These are phyloP conservation scores for Drosophila neonasuta DNA, from an alignment of 2,888 invertebrate species.

Conservation along the genomic window DNA sequence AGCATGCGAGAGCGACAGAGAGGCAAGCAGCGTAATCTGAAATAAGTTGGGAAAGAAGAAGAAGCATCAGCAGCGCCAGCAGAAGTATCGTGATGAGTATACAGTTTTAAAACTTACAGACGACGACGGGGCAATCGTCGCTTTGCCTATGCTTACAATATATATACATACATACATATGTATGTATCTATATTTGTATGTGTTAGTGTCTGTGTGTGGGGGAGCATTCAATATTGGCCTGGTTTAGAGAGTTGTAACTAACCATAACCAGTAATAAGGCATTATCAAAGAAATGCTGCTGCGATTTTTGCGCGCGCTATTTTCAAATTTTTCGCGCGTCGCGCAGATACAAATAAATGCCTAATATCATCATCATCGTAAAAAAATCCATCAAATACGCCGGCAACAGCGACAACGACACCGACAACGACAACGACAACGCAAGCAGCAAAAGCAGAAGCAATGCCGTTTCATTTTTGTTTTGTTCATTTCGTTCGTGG, in stretches of 20 bases:
- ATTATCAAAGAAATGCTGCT: slow-evolving; percentile 23
- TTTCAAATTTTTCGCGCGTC: slow-evolving; percentile 60
- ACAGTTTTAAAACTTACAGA: slow-evolving; percentile 74
- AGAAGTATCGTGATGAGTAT: slow-evolving; percentile 76
- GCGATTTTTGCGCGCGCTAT: slow-evolving; percentile 56
- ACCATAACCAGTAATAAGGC: slow-evolving; percentile 16
- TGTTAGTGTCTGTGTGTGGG: slow-evolving; percentile 21
- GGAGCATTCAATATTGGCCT: slow-evolving; percentile 47
- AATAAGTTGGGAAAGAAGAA: slow-evolving; percentile 73
- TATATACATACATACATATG: slow-evolving; percentile 17
- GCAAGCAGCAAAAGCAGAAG: slow-evolving; percentile 32
- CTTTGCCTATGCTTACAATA: slow-evolving; percentile 49
- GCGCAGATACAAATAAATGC: slow-evolving; percentile 33
- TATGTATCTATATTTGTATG: slow-evolving; percentile 22
- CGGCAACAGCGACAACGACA: slow-evolving; percentile 53
- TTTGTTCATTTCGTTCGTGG: slow-evolving; percentile 79
- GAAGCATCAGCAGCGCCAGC: slow-evolving; percentile 71
- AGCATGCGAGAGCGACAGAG: slow-evolving; percentile 64
- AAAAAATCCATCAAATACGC: slow-evolving; percentile 70
- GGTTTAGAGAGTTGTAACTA: slow-evolving; percentile 43
- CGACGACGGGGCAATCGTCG: slow-evolving; percentile 49
- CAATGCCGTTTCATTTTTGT: slow-evolving; percentile 74
- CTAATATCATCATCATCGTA: slow-evolving; percentile 36
- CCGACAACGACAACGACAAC: slow-evolving; percentile 24
- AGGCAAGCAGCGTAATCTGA: slow-evolving; percentile 70